Evolutionary conservation across 2,797 vertebrate genomes (phyloP).

Genomic region (Syngnathus acus): DNA sequence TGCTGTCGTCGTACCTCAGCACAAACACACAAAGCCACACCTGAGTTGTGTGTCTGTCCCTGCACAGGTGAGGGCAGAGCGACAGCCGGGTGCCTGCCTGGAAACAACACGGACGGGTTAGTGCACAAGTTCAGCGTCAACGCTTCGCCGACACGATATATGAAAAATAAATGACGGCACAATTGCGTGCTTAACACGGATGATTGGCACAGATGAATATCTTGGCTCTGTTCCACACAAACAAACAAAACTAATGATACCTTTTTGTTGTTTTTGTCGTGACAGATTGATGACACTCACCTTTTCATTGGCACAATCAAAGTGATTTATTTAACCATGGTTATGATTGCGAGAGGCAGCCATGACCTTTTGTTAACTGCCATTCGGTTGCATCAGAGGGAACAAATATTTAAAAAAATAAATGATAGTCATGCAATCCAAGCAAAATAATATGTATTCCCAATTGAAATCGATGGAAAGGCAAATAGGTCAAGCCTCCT

Average conservation of each 20-base stretch:
- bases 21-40: conserved; percentile 79
- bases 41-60: conserved; percentile 57
- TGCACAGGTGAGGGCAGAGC: conserved; percentile 25
- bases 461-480: too few species aligned
- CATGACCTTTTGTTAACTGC: too few species aligned
- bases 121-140: not conserved
- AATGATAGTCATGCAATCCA: too few species aligned
- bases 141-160: too few species aligned
- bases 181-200: not conserved
- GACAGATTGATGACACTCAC: not conserved
- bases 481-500: too few species aligned
- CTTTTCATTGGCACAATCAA: not conserved
- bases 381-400: too few species aligned
- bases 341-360: too few species aligned
- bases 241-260: too few species aligned
- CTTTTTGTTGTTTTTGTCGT: not conserved
- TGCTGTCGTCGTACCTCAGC: conserved; percentile 73
- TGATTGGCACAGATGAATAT: not conserved
- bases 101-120: conserved; percentile 16
- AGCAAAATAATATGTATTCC: too few species aligned
- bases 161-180: too few species aligned
- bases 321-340: too few species aligned
- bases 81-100: conserved; percentile 40
- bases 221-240: not conserved
- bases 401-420: too few species aligned